Evolutionary conservation across 2,888 invertebrate species (phyloP), one percentile per base, ranked within the genome.

Genomic region (Tetanocera ferruginea): DNA sequence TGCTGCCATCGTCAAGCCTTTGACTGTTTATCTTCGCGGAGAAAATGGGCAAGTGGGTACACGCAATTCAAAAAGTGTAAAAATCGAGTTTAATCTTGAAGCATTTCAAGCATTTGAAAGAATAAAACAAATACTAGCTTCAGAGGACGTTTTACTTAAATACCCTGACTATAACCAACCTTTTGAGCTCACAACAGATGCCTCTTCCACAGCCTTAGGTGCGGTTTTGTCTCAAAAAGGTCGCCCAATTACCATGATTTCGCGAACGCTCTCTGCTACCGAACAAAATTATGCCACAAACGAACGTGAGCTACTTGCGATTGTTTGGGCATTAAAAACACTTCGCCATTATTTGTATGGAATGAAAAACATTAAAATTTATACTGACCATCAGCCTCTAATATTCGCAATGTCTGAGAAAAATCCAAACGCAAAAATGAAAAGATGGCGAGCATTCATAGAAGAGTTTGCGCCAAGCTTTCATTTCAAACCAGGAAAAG

Each of bases 321-420:
- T 77, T 31, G 66, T 77, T 14, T 79, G 76, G 76, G 69, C 76
- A 0, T 78, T 84, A 4, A 86, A 88, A 81, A 84, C 85, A 64
- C 87, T 89, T 37, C 74, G 87, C 23, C 87, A 87, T 6, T 88
- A 88, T 64, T 34, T 89, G 5, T 88, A 87, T 43, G 88, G 88
- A 2, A 82, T 82, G 43, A 83, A 67, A 23, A 34, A 80, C 52
- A 77, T 80, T 9, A 79, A 79, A 49, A 80, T 79, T 52, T 81
- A 71, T 57, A 79, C 76, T 0, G 81, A 81, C 62, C 80, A 81
- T 70, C 80, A 83, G 77, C 85, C 83, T 31, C 80, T 79, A 14
- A 73, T 66, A 19, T 78, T 76, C 75, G 57, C 79, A 51, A 78
- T 80, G 69, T 76, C 81, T 73, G 69, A 77, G 66, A 75, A 79